Conservation (phyloP, 2,113 vertebrate species). For the Serilophus lunatus region DNA sequence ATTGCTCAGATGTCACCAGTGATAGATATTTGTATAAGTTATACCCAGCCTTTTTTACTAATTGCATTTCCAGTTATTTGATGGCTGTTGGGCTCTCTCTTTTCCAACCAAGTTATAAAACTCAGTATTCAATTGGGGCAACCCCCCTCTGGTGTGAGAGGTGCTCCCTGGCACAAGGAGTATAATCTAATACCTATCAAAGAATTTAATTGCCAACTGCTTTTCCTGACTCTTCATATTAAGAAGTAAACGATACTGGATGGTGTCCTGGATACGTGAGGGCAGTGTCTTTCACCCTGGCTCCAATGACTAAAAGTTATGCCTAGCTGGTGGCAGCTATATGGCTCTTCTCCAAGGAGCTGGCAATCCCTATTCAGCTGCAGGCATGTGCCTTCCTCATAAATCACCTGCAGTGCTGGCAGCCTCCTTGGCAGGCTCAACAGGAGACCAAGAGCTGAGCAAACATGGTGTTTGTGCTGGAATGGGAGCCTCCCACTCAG, state of each 20-base stretch:
- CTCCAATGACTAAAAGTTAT: neutral
- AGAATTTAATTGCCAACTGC: neutral
- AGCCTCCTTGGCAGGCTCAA: neutral
- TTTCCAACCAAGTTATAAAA: neutral
- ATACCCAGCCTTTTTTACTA: neutral
- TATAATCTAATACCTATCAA: neutral
- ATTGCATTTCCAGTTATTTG: neutral
- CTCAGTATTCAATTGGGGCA: neutral
- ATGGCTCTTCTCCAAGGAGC: slow-evolving; percentile 32
- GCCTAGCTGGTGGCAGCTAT: slow-evolving; percentile 23
- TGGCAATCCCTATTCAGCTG: neutral
- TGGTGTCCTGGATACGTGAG: neutral
- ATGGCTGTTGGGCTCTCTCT: neutral
- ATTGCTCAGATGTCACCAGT: slow-evolving; percentile 4
- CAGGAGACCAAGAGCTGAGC: neutral
- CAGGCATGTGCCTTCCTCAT: slow-evolving; percentile 28
- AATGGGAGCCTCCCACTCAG: neutral
- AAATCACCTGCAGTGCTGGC: neutral
- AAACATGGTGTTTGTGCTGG: neutral
- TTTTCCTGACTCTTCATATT: neutral
- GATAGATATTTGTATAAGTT: neutral
- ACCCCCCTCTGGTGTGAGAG: fast-evolving
- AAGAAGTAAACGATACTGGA: neutral
- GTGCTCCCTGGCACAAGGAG: neutral
- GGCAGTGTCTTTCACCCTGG: neutral